Evolutionary conservation across 2,113 vertebrate genomes (phyloP), one percentile per base, ranked within the genome.

Genomic region (Crotophaga sulcirostris): DNA sequence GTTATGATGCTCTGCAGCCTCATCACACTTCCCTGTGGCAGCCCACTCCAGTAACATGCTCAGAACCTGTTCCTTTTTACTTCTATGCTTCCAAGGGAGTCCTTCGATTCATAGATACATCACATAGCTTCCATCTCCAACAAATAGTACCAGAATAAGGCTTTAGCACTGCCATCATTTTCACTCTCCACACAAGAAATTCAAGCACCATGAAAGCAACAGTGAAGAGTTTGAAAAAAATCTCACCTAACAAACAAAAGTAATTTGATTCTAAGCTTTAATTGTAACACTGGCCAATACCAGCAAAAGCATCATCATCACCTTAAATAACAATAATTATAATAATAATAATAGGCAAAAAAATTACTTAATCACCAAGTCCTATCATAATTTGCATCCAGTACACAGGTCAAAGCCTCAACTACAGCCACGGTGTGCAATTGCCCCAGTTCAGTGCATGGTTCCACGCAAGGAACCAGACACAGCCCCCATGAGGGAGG

Each of bases 401-500:
- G 9, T 36, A 55, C 38, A 42, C 14, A 64, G 44, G 16, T 4
- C 28, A 75, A 90, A 76, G 29, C 34, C 58, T 79, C 67, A 83
- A 10, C n/a, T 79, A 63, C 5, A 82, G 56, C 42, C 47, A 62
- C 75, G 13, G 47, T 36, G 29, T 14, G 55, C 26, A 59, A 55
- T 26, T 63, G 21, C 20, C 55, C 40, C 42, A 58, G 45, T 33
- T 20, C 51, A 77, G 24, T 6, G 9, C 1, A 29, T 3, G 8
- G 45, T 6, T 93, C 33, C 56, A 59, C 45, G 34, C 7, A 36
- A 74, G 23, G 23, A 74, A 26, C 3, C 55, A 60, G 24, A 68
- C 4, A 7, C 18, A 68, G 28, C 3, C 19, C 31, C 5, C 16
- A 36, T 1, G 0, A 42, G 10, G 17, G 40, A 77, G 8, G 10